A percentile compares a stretch with the other conserved stretches of the same genome.
Conservation (phyloP, 2,113 vertebrate genomes). For the Peromyscus leucopus region DNA sequence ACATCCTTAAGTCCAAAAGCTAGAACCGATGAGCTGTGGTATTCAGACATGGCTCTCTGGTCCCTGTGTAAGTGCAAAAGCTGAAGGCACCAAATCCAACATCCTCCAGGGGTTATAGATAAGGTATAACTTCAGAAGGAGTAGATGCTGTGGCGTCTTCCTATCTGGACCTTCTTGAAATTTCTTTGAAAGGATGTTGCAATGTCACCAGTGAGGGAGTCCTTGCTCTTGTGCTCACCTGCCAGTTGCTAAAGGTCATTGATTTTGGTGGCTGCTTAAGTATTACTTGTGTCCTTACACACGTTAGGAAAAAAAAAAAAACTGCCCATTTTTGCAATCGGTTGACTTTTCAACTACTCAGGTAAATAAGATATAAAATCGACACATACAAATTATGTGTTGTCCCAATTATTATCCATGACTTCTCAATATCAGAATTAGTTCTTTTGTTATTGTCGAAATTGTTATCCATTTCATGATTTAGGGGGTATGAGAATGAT, state of each 20-base stretch:
- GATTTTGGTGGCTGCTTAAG: slow-evolving; percentile 86
- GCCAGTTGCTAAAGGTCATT: slow-evolving; percentile 85
- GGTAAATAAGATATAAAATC: slow-evolving; percentile 70
- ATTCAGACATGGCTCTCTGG: slow-evolving; percentile 89
- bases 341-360: slow-evolving; percentile 89
- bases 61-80: slow-evolving; percentile 87
- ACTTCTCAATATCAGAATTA: slow-evolving; percentile 2
- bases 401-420: background rate
- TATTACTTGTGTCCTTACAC: slow-evolving; percentile 86
- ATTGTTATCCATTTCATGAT: background rate
- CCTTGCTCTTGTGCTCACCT: slow-evolving; percentile 86
- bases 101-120: slow-evolving; percentile 84
- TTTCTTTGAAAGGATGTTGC: slow-evolving; percentile 86
- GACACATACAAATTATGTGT: slow-evolving; percentile 67
- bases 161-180: slow-evolving; percentile 85
- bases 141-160: slow-evolving; percentile 87
- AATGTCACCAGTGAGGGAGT: slow-evolving; percentile 87
- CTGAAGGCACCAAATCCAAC: slow-evolving; percentile 88
- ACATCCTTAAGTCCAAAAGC: slow-evolving; percentile 88
- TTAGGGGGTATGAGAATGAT: background rate
- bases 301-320: slow-evolving; percentile 85
- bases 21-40: slow-evolving; percentile 89
- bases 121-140: slow-evolving; percentile 89
- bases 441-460: background rate
- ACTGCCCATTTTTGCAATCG: slow-evolving; percentile 86